Conservation (phyloP, 2,888 invertebrate species). For the Ephialtes manifestator region DNA sequence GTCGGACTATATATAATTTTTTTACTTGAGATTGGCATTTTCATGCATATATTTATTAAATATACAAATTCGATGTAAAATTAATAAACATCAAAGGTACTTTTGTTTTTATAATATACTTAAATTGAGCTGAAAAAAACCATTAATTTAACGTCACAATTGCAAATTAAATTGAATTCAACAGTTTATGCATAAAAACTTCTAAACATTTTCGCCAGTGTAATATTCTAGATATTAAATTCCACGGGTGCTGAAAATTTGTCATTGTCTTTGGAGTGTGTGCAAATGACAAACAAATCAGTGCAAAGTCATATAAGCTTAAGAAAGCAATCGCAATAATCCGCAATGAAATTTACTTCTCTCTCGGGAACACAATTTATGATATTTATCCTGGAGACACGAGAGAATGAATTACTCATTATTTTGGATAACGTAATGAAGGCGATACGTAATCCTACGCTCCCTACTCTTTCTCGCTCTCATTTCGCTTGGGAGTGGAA, state of each 20-base stretch:
- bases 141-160: too few species aligned
- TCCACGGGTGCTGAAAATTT: too few species aligned
- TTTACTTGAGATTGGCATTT: too few species aligned
- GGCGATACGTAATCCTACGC: slow-evolving; percentile 49
- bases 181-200: too few species aligned
- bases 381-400: slow-evolving; percentile 26
- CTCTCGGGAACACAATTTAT: slow-evolving; percentile 26
- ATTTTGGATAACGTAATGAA: slow-evolving; percentile 58
- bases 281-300: neutral
- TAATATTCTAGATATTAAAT: neutral
- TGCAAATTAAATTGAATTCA: too few species aligned
- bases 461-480: slow-evolving; percentile 20
- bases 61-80: too few species aligned
- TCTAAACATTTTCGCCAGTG: neutral
- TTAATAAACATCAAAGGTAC: too few species aligned
- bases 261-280: neutral
- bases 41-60: too few species aligned
- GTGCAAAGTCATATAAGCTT: neutral
- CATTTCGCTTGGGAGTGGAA: slow-evolving; percentile 41
- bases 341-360: neutral
- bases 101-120: too few species aligned
- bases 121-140: too few species aligned
- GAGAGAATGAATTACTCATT: slow-evolving; percentile 46
- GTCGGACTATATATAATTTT: too few species aligned
- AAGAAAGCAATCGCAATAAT: slow-evolving; percentile 7